Percentiles rank a stretch among this genome's conserved stretches.
These are phyloP conservation scores for Rhagoletis zephyria DNA, from an alignment of 1,140 invertebrate species.

Conservation along the genomic window DNA sequence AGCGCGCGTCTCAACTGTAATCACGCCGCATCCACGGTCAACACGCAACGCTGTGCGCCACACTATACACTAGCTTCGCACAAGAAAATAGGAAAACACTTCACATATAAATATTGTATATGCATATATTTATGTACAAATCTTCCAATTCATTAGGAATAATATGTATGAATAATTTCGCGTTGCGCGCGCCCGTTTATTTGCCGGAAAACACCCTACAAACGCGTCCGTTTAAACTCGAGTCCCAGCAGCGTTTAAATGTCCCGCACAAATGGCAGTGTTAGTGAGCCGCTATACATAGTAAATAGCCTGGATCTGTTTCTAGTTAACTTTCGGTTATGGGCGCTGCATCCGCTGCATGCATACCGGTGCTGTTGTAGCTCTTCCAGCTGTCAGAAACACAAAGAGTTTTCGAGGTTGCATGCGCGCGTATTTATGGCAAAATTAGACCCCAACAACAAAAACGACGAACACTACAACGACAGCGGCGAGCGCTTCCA, in stretches of 20 bases:
- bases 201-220: not conserved
- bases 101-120: no score
- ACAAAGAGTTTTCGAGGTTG: conserved; percentile 18
- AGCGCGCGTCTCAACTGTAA: not conserved
- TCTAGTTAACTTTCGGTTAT: not conserved
- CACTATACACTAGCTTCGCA: not conserved
- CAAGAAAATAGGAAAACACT: not conserved
- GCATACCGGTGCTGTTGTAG: conserved; percentile 9
- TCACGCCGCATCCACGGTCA: not conserved
- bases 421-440: conserved; percentile 36
- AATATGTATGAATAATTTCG: not conserved
- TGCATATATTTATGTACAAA: not conserved
- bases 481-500: no score
- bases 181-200: not conserved
- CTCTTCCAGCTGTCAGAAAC: conserved; percentile 1
- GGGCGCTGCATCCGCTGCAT: not conserved
- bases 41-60: not conserved
- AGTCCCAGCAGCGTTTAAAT: not conserved
- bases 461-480: not conserved
- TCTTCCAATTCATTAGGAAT: conserved; percentile 8
- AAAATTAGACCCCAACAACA: conserved; percentile 12
- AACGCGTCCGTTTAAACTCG: not conserved
- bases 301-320: not conserved
- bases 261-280: not conserved
- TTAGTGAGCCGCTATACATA: not conserved